Conservation (phyloP, 2,888 invertebrate species). For the Leucozona laternaria region DNA sequence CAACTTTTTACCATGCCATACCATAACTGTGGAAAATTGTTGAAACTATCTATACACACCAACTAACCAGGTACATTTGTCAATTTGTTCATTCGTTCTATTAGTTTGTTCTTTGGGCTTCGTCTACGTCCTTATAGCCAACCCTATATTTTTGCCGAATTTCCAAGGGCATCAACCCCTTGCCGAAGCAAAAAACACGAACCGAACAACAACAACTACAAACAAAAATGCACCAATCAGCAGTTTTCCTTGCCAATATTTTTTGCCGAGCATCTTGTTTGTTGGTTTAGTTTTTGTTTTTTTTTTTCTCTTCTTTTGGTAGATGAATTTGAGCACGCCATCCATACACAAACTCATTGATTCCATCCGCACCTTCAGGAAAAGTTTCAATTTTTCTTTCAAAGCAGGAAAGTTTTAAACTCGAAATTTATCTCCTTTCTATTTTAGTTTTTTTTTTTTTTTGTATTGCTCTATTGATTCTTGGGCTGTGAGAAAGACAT, state of each 20-base stretch:
- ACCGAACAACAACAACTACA: neutral
- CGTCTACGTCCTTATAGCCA: neutral
- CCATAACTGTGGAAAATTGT: constrained; percentile 45
- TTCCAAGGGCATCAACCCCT: constrained; percentile 57
- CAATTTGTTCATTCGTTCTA: constrained; percentile 48
- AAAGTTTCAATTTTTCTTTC: constrained; percentile 72
- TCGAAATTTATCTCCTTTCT: constrained; percentile 62
- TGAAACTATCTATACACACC: constrained; percentile 61
- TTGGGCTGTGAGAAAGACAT: constrained; percentile 33
- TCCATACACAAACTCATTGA: constrained; percentile 62
- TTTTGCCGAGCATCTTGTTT: constrained; percentile 46
- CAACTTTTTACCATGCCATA: constrained; percentile 54
- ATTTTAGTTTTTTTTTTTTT: neutral
- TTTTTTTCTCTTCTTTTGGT: neutral
- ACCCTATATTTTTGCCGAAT: constrained; percentile 5
- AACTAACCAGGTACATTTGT: constrained; percentile 71
- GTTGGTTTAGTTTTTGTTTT: constrained; percentile 49
- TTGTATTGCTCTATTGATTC: constrained; percentile 2
- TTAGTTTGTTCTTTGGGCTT: constrained; percentile 42
- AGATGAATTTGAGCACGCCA: constrained; percentile 44
- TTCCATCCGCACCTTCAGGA: constrained; percentile 70
- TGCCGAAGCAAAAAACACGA: neutral
- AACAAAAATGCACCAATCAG: constrained; percentile 64
- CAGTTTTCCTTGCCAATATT: constrained; percentile 68
- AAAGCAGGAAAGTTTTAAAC: constrained; percentile 72